Evolutionary conservation across 1,140 invertebrate genomes (phyloP).

Genomic region (Bombus superbus): DNA sequence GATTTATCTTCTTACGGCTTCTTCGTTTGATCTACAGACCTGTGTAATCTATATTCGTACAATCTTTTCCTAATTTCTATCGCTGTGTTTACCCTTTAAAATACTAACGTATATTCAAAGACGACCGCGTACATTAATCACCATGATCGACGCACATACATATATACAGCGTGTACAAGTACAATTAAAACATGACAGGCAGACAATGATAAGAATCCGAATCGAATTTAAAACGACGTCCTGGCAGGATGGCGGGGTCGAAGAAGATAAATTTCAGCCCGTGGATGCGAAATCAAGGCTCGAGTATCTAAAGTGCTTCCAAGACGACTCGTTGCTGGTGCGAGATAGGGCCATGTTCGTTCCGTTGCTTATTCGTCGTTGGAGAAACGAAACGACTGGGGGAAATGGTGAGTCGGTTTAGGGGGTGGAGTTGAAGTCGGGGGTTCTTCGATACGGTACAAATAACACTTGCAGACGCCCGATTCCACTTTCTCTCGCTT

Average conservation of each 20-base stretch:
- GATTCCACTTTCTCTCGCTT: constrained; percentile 1
- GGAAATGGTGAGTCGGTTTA: constrained; percentile 58
- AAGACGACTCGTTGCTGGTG: constrained; percentile 50
- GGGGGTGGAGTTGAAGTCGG: constrained; percentile 34
- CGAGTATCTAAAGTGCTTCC: constrained; percentile 62
- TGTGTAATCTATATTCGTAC: too few relatives aligned
- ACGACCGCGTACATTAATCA: neutral
- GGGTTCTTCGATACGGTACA: constrained; percentile 65
- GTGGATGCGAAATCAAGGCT: constrained; percentile 63
- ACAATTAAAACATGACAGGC: constrained; percentile 53
- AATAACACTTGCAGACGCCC: constrained; percentile 64
- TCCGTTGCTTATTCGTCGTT: constrained; percentile 69
- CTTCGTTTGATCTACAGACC: too few relatives aligned
- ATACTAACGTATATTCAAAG: neutral
- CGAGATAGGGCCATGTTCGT: constrained; percentile 66
- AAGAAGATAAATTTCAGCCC: constrained; percentile 67
- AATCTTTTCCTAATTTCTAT: neutral
- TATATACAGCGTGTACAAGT: neutral
- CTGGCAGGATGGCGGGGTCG: constrained; percentile 38
- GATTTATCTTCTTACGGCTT: too few relatives aligned
- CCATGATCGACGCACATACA: neutral
- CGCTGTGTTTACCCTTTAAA: neutral
- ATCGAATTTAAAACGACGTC: constrained; percentile 63
- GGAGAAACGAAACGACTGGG: constrained; percentile 67
- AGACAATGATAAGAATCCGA: constrained; percentile 52